Evolutionary conservation across 2,888 invertebrate species (phyloP), one percentile per base, ranked within the genome.

Genomic region (Plebejus argus): DNA sequence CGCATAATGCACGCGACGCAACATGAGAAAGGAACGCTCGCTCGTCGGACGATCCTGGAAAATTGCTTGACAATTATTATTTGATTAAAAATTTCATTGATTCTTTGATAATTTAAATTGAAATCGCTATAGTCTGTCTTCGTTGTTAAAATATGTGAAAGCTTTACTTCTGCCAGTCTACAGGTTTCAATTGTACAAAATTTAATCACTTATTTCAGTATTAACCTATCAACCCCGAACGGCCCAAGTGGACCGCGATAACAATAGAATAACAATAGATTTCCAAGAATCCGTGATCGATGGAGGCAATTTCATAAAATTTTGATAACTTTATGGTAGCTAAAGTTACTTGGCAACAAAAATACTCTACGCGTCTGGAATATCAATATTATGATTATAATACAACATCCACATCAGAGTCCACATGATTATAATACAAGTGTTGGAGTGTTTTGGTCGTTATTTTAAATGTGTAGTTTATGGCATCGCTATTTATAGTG

Each of bases 1-100:
- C 88, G 89, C 90, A 86, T 87, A 87, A 86, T 84, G 87, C 86
- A 85, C 85, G 84, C 87, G 87, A 89, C 89, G 89, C 87, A 83
- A 58, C 66, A 28, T 35, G 76, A 76, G 66, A 76, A 66, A 58
- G 75, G 53, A 8, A 33, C 35, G 56, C 76, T 28, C 66, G 28
- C 61, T 66, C 12, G 61, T 20, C 20, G 28, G 20, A 66, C 66
- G 66, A 66, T 18, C 12, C 66, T 66, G 33, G 23, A 66, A 66
- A 18, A 28, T 4, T 66, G 15, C 28, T 66, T 66, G 66, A 18
- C 6, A 33, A 66, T 66, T 18, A n/a, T n/a, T n/a, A n/a, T 15
- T 33, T 33, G 15, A 18, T 18, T 12, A 15, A 28, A 33, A 66
- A 28, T 15, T 28, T 15, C 12, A 12, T 23, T 61, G 12, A 20